Percentiles rank a stretch among this genome's conserved stretches.
Evolutionary conservation across 2,888 invertebrate species (phyloP).

Genomic region (Thereva unica): DNA sequence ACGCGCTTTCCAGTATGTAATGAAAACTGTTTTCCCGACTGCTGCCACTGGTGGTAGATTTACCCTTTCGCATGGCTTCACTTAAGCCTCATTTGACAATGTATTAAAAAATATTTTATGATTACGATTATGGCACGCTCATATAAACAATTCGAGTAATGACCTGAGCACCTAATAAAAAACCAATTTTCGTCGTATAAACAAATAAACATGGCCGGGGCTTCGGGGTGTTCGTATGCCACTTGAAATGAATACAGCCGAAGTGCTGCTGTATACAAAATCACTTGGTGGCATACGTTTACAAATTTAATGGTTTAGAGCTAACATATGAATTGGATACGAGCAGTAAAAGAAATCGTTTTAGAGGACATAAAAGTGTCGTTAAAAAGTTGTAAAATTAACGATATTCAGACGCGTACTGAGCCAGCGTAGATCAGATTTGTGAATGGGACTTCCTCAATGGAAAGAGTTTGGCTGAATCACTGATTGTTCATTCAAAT

Average conservation of each 20-base stretch:
- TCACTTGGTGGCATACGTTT: conserved; percentile 12
- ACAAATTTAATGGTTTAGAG: conserved; percentile 12
- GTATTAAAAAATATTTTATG: conserved; percentile 39
- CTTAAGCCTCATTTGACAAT: conserved; percentile 35
- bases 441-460: no score
- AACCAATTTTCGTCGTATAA: conserved; percentile 41
- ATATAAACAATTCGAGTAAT: conserved; percentile 40
- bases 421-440: no score
- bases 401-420: neutral
- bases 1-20: no score
- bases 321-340: conserved; percentile 13
- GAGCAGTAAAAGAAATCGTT: conserved; percentile 31
- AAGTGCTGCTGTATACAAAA: conserved; percentile 20
- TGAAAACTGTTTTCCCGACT: conserved; percentile 1
- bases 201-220: conserved; percentile 30
- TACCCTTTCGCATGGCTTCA: conserved; percentile 34
- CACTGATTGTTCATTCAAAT: no score
- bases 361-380: conserved; percentile 40
- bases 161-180: conserved; percentile 43
- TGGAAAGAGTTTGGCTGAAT: no score
- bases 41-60: conserved; percentile 29
- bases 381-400: conserved; percentile 39
- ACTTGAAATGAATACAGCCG: conserved; percentile 19
- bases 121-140: conserved; percentile 36
- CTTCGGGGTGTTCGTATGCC: neutral